These are phyloP conservation scores for Dicrurus megarhynchus DNA, from an alignment of 2,113 vertebrate genomes.

Conservation along the genomic window DNA sequence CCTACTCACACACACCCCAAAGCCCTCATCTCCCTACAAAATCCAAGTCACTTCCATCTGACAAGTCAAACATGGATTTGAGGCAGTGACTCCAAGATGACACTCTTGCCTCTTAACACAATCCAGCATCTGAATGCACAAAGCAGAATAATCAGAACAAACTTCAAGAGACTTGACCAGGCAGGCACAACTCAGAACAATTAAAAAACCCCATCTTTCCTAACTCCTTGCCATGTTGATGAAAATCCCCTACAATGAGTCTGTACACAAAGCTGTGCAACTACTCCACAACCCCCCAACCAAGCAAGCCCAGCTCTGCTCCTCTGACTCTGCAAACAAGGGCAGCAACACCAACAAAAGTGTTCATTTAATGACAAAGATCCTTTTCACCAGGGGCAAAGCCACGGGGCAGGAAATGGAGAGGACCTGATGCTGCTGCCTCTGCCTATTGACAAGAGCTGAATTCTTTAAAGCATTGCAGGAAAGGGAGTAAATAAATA, in stretches of 20 bases:
- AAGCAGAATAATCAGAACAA: neutral
- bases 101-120: neutral
- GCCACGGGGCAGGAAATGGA: neutral
- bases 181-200: neutral
- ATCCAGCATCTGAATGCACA: neutral
- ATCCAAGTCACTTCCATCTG: neutral
- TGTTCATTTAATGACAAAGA: neutral
- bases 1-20: neutral
- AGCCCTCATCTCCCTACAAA: neutral
- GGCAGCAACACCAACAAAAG: neutral
- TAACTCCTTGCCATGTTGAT: neutral
- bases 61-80: neutral
- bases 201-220: neutral
- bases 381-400: neutral
- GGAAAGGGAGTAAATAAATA: slow-evolving; percentile 7
- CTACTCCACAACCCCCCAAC: neutral
- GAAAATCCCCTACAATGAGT: neutral
- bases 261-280: neutral
- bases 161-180: neutral
- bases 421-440: neutral
- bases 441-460: neutral
- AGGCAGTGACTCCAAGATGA: neutral
- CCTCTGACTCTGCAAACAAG: neutral
- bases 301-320: neutral
- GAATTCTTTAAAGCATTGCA: neutral